These are phyloP conservation scores for Nomada ferruginata DNA, from an alignment of 2,888 invertebrate species.

Conservation along the genomic window DNA sequence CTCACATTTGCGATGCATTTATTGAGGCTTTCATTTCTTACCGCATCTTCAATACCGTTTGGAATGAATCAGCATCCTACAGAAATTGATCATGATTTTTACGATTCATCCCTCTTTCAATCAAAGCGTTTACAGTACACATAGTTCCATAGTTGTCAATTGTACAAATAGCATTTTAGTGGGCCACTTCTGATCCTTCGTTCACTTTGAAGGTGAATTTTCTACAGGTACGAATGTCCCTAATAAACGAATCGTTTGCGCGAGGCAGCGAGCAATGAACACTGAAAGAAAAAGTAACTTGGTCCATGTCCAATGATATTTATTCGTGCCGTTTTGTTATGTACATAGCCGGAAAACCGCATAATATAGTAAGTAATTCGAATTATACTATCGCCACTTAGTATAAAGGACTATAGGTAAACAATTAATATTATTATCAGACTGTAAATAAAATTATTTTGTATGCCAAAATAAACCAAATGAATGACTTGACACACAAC, in stretches of 20 bases:
- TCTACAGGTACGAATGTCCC: conserved; percentile 44
- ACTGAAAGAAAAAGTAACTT: conserved; percentile 45
- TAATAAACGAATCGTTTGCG: conserved; percentile 61
- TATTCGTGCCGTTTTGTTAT: conserved; percentile 73
- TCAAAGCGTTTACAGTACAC: not conserved
- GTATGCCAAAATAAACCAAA: conserved; percentile 84
- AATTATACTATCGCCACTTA: conserved; percentile 75
- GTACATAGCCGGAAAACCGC: conserved; percentile 71
- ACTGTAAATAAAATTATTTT: conserved; percentile 84
- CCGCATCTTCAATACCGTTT: conserved; percentile 21
- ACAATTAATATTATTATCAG: conserved; percentile 78
- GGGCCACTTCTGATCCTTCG: not conserved
- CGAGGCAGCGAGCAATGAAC: conserved; percentile 29
- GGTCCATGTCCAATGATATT: conserved; percentile 70
- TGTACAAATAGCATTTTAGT: conserved; percentile 8
- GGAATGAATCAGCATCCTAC: not conserved
- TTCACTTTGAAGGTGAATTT: conserved; percentile 4
- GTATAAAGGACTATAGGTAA: conserved; percentile 73
- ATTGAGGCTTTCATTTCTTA: conserved; percentile 43
- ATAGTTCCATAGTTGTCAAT: conserved; percentile 4
- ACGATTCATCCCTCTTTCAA: conserved; percentile 5
- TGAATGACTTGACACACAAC: conserved; percentile 69
- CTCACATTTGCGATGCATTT: conserved; percentile 51
- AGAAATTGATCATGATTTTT: conserved; percentile 5
- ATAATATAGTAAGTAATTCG: conserved; percentile 69